Percentiles rank a stretch among this genome's conserved stretches.
Evolutionary conservation across 2,888 invertebrate genomes (phyloP).

Genomic region (Keiferia lycopersicella): DNA sequence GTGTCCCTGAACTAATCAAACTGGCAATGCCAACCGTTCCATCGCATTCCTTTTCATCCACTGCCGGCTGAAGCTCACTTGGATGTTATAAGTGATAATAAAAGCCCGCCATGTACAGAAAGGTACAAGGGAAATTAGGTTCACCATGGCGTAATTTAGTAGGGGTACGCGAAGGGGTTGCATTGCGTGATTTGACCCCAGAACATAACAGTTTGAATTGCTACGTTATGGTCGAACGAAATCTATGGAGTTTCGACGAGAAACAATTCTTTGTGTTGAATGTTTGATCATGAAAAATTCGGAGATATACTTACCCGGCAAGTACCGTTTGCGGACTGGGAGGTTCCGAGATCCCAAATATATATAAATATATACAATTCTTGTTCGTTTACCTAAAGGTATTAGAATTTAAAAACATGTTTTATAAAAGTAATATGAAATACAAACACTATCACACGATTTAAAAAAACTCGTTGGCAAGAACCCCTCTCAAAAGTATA

Average conservation of each 20-base stretch:
- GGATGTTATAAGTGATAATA: background rate
- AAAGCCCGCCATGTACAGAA: conserved; percentile 15
- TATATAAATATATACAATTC: no score
- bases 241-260: background rate
- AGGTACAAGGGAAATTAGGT: background rate
- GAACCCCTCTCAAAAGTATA: no score
- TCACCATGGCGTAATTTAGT: conserved; percentile 1
- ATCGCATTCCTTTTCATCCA: background rate
- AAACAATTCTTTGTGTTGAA: background rate
- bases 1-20: conserved; percentile 11
- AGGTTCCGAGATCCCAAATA: no score
- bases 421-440: no score
- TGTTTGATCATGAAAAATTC: background rate
- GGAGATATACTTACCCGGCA: background rate
- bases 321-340: no score
- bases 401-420: no score
- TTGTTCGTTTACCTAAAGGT: no score
- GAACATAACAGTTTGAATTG: conserved; percentile 13
- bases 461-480: no score
- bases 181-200: conserved; percentile 29
- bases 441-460: no score
- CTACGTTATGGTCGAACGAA: conserved; percentile 6
- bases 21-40: background rate
- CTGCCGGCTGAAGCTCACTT: background rate
- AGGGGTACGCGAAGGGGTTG: conserved; percentile 14